phyloP scores from a whole-genome alignment of 2,113 vertebrate species.

The Perccottus glenii region DNA sequence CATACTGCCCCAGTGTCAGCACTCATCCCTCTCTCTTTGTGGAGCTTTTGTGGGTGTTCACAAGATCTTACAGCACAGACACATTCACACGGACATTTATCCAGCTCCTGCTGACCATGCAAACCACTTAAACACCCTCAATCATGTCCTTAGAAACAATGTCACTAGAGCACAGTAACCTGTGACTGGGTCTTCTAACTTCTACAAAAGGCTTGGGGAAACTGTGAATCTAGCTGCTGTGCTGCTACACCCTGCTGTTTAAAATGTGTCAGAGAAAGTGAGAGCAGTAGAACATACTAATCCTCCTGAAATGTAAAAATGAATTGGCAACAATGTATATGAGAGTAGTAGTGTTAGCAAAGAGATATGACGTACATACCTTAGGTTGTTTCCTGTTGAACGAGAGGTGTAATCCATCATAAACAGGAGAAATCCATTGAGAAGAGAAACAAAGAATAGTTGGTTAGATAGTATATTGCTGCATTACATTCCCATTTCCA shows the following conservation, averaged over 20 bases:
- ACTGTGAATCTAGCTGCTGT: neutral
- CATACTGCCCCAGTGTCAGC: conserved; percentile 74
- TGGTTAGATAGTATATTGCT: conserved; percentile 35
- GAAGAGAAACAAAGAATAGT: conserved; percentile 21
- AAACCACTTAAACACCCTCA: conserved; percentile 54
- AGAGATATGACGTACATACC: conserved; percentile 68
- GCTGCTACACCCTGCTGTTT: conserved; percentile 6
- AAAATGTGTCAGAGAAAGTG: neutral
- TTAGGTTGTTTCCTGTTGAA: conserved; percentile 78
- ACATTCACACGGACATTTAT: conserved; percentile 75
- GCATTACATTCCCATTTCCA: no score
- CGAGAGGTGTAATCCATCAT: conserved; percentile 25
- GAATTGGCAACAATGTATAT: no score
- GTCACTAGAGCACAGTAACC: conserved; percentile 21
- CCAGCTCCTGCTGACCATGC: conserved; percentile 69
- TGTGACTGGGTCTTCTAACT: conserved; percentile 30
- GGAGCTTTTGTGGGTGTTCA: conserved; percentile 73
- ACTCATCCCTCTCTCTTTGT: conserved; percentile 79
- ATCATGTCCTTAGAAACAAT: conserved; percentile 56
- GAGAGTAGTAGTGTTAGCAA: conserved; percentile 1
- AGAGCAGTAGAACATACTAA: conserved; percentile 2
- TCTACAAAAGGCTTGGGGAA: conserved; percentile 4
- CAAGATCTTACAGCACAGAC: conserved; percentile 71
- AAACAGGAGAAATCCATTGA: conserved; percentile 7
- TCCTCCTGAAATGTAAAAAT: conserved; percentile 8